A percentile compares a stretch with the other conserved stretches of the same genome.
phyloP scores from a whole-genome alignment of 2,113 vertebrate genomes.

The Sarotherodon lohbergeri region DNA sequence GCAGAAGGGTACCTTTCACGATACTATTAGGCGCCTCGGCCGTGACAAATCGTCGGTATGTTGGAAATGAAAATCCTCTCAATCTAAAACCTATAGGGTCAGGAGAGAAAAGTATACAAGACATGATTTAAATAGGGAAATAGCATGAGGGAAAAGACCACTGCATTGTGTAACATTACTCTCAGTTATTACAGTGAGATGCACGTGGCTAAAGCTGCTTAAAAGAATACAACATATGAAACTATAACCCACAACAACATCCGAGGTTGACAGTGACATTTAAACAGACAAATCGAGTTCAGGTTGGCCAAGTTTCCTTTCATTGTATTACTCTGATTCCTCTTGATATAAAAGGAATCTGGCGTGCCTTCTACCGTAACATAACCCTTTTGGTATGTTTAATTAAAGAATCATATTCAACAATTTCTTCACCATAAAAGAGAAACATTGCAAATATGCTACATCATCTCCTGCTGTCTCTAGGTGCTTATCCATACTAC shows the following conservation, averaged over 20 bases:
- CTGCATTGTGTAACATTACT: background rate
- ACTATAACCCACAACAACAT: background rate
- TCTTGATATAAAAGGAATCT: background rate
- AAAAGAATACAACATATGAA: background rate
- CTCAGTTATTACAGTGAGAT: background rate
- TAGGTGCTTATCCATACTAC: background rate
- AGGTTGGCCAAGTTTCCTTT: background rate
- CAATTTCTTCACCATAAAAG: background rate
- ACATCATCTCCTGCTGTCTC: background rate
- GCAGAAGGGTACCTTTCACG: accelerated
- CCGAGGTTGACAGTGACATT: accelerated
- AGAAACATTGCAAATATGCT: background rate
- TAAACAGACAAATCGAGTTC: accelerated
- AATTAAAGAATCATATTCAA: background rate
- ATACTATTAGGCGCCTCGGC: background rate
- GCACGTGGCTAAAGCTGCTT: background rate
- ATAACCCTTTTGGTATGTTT: background rate
- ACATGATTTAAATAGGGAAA: background rate
- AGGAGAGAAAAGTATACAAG: background rate
- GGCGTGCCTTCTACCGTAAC: accelerated
- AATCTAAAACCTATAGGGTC: background rate
- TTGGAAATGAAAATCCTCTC: background rate
- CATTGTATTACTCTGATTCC: background rate
- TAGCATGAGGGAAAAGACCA: background rate
- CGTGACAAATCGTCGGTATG: accelerated